phyloP scores from a whole-genome alignment of 2,113 vertebrate species.

The Phrynosoma platyrhinos region DNA sequence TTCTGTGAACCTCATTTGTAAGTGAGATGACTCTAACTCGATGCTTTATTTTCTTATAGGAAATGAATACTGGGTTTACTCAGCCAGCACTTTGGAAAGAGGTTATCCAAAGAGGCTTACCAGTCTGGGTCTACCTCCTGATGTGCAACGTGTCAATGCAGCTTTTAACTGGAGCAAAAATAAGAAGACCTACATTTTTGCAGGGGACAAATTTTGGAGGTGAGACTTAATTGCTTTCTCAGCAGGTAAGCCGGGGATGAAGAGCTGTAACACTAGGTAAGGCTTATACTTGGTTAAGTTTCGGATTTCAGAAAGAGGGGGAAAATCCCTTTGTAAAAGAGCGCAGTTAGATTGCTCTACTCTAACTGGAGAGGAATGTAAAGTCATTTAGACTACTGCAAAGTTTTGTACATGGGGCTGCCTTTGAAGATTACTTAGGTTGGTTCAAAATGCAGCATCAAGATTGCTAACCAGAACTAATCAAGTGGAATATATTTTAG shows the following conservation, averaged over 20 bases:
- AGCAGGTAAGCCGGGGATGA: background rate
- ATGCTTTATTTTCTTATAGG: constrained; percentile 72
- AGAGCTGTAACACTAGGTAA: background rate
- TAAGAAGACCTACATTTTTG: constrained; percentile 94
- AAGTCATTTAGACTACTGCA: background rate
- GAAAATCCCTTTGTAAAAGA: background rate
- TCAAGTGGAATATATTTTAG: background rate
- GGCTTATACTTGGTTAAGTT: no score
- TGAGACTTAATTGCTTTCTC: constrained; percentile 61
- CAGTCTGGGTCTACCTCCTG: constrained; percentile 86
- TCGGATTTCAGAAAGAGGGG: background rate
- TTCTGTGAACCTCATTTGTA: background rate
- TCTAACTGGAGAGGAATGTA: background rate
- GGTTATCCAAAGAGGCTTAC: constrained; percentile 93
- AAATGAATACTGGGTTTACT: constrained; percentile 93
- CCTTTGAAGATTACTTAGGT: background rate
- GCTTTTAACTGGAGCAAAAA: constrained; percentile 95
- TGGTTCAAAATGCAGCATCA: background rate
- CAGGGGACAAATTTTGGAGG: constrained; percentile 97
- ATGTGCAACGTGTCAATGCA: constrained; percentile 87
- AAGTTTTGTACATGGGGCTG: background rate
- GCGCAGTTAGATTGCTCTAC: background rate
- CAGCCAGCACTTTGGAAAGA: constrained; percentile 86
- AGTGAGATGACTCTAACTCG: background rate
- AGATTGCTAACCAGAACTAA: background rate